Evolutionary conservation across 2,113 vertebrate genomes (phyloP).

Genomic region (Neopipo cinnamomea): DNA sequence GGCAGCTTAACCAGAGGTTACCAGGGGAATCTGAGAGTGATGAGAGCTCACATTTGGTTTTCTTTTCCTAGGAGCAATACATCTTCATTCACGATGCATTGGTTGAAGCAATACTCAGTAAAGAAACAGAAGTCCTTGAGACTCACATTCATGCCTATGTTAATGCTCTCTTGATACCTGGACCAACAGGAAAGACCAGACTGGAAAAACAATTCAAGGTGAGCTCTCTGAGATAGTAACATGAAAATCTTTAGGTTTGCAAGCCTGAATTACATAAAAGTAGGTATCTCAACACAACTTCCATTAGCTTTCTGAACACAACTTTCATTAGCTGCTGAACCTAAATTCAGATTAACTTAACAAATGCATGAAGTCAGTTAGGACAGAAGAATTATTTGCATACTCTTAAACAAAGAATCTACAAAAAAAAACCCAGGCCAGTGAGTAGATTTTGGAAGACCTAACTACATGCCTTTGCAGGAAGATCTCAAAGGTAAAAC

Average conservation of each 20-base stretch:
- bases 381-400: neutral
- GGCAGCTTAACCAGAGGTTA: neutral
- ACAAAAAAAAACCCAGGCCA: neutral
- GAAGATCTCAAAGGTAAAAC: neutral
- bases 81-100: constrained; percentile 92
- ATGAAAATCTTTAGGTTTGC: neutral
- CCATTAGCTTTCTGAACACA: neutral
- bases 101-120: constrained; percentile 88
- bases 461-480: neutral
- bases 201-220: constrained; percentile 95
- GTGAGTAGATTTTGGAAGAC: neutral
- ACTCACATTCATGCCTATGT: constrained; percentile 86
- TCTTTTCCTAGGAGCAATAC: constrained; percentile 88
- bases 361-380: neutral
- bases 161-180: constrained; percentile 87
- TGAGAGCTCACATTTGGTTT: neutral
- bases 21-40: neutral
- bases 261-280: neutral
- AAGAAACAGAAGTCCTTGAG: constrained; percentile 87
- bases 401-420: neutral
- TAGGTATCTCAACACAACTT: neutral
- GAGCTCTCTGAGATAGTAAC: neutral
- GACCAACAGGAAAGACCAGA: constrained; percentile 82
- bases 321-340: neutral
- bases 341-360: neutral